These are phyloP conservation scores for Aproaerema taeniolella DNA, from an alignment of 2,888 invertebrate species.

Conservation along the genomic window DNA sequence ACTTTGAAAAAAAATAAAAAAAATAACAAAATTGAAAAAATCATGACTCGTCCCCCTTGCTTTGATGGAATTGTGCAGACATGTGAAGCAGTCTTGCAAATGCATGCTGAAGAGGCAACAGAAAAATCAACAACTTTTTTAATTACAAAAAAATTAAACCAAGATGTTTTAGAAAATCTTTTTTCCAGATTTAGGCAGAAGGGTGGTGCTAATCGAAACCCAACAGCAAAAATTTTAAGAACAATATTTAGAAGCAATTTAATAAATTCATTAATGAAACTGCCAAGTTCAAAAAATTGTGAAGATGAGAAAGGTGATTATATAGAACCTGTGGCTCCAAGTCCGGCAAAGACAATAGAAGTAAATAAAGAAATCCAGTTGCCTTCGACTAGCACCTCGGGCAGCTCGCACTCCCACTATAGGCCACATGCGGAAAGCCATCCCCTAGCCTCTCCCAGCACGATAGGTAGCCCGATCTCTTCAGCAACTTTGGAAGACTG, in stretches of 20 bases:
- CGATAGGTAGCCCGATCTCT: background rate
- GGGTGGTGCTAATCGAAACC: slow-evolving; percentile 13
- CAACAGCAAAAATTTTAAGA: slow-evolving; percentile 2
- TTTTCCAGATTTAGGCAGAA: slow-evolving; percentile 14
- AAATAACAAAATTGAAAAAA: too few species aligned
- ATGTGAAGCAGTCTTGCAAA: slow-evolving; percentile 13
- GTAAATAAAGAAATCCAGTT: too few species aligned
- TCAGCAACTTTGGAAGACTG: slow-evolving; percentile 6
- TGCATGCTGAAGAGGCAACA: slow-evolving; percentile 3
- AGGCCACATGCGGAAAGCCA: too few species aligned
- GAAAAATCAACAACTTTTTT: background rate
- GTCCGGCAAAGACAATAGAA: background rate
- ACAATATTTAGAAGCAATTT: slow-evolving; percentile 13
- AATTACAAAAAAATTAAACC: slow-evolving; percentile 13
- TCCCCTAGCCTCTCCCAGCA: too few species aligned
- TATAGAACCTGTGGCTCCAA: background rate
- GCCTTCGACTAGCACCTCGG: background rate
- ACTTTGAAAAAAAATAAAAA: background rate
- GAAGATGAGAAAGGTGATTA: slow-evolving; percentile 10
- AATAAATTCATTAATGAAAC: slow-evolving; percentile 10
- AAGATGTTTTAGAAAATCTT: too few species aligned
- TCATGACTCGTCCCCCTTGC: slow-evolving; percentile 12
- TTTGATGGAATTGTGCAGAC: slow-evolving; percentile 15
- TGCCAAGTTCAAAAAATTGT: slow-evolving; percentile 9
- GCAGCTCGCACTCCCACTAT: too few species aligned